phyloP scores from a whole-genome alignment of 1,140 invertebrate species.

The Anadara kagoshimensis region DNA sequence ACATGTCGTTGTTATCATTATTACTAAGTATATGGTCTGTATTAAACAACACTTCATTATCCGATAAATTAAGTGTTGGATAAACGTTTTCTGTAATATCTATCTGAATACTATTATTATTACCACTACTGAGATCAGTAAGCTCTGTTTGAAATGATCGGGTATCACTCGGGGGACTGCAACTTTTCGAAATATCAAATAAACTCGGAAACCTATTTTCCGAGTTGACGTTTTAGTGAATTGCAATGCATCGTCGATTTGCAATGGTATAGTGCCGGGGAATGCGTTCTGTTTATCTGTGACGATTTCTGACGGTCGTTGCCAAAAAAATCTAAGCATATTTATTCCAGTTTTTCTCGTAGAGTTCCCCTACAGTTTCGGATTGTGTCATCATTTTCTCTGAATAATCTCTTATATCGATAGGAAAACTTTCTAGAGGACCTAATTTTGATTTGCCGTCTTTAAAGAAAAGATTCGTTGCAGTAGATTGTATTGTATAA shows the following conservation, averaged over 20 bases:
- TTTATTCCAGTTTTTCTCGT: neutral
- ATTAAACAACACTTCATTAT: too few relatives aligned
- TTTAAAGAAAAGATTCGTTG: too few relatives aligned
- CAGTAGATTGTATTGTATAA: neutral
- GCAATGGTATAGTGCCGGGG: neutral
- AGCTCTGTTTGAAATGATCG: too few relatives aligned
- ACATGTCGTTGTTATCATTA: neutral
- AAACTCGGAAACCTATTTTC: too few relatives aligned
- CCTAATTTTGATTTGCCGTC: too few relatives aligned
- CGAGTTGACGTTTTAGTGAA: too few relatives aligned
- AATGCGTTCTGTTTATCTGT: neutral
- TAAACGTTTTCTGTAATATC: neutral
- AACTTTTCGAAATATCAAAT: neutral
- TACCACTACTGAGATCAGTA: too few relatives aligned
- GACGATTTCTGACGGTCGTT: neutral
- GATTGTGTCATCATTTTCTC: neutral
- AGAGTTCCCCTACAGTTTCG: constrained; percentile 1
- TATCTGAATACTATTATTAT: neutral
- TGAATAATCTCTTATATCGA: constrained; percentile 9
- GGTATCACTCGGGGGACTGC: neutral
- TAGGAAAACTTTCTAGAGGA: neutral
- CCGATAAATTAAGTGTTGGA: neutral
- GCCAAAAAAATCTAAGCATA: neutral
- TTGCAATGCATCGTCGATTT: too few relatives aligned
- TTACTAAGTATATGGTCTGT: neutral